Base-by-base conservation (phyloP, 2,888 invertebrate species). In the Clusia tigrina region DNA sequence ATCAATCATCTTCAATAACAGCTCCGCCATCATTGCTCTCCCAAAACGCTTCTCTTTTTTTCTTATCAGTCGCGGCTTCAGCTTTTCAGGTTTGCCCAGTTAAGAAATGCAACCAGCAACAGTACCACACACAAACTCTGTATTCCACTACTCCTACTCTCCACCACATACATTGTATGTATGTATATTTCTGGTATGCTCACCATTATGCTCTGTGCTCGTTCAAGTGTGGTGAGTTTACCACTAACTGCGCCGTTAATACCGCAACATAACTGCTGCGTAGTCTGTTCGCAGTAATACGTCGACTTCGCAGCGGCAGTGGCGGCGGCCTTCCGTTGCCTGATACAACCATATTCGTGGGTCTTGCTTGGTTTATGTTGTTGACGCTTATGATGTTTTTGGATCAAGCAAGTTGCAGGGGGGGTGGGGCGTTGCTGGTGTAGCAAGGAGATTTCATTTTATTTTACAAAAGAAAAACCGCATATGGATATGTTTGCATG, bases 391-490 rank as follows among this genome's bases (percentile, higher is more conserved):
- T 42, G 12, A 42, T 42, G 12, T 42, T 6, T 10, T 15, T n/a
- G 9, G 42, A 15, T 5, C n/a, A 15, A 42, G 15, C n/a, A 6
- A 2, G n/a, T n/a, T 15, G 15, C n/a, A 2, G 42, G 10, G 42
- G n/a, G 42, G 42, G n/a, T 17, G 42, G 42, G n/a, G 12, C n/a
- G 42, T 3, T 5, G 48, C 5, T 5, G 22, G 6, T 15, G 48
- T 6, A 6, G 9, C 15, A n/a, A n/a, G 42, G 42, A 42, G n/a
- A n/a, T 42, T 42, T 6, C 3, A 20, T 48, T 48, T 6, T 42
- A 22, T 48, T 2, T 18, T 20, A 48, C 22, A 48, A 48, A 48
- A 48, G 48, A 48, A 48, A n/a, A 42, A 48, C 48, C 48, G 48
- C 48, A 32, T 32, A 9, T 32, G 6, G 6, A 12, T 32, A 6